Base-by-base conservation (phyloP, 2,113 vertebrate genomes). In the Neomonachus schauinslandi region DNA sequence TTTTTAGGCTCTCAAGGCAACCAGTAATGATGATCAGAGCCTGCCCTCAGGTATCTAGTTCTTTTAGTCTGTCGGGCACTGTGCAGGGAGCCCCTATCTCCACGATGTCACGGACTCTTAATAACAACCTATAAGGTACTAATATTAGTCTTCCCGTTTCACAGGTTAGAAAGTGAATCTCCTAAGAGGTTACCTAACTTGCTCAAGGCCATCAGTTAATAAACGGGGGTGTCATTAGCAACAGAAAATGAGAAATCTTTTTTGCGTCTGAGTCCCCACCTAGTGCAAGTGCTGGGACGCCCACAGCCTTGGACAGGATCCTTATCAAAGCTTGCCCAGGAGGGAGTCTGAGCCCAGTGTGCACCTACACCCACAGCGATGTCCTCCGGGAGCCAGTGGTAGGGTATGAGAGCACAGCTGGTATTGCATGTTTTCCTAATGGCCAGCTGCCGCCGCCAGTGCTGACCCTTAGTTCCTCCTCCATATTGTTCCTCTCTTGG, bases 41-140 rank as follows among this genome's bases (percentile, higher is more conserved):
- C 67, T 14, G 42, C 19, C 11, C 7, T 53, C 4, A 0, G 0
- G 18, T 0, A 2, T 42, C 0, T 16, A 33, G 19, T 19, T 53
- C 46, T 61, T 46, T 39, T 7, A 0, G 16, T 49, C 4, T 0
- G 5, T 12, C 26, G 5, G 91, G 53, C 15, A 0, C 84, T 13
- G 2, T 9, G 63, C 71, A 4, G 55, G 42, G 26, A 33, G 71
- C 36, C 28, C 71, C 79, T 21, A 2, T 22, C 67, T 39, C 18
- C 13, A 1, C 4, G 6, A 16, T 22, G 28, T 39, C 53, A 16
- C 2, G 0, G 19, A 28, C 36, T 36, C 33, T 26, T 16, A 8
- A 11, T 67, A 8, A 46, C 36, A 42, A 76, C 22, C 39, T 9
- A 1, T 7, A 31, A 26, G 26, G 22, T 10, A 3, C 19, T 42